These are phyloP conservation scores for Entomyzon cyanotis DNA, from an alignment of 2,113 vertebrate genomes.

Conservation along the genomic window DNA sequence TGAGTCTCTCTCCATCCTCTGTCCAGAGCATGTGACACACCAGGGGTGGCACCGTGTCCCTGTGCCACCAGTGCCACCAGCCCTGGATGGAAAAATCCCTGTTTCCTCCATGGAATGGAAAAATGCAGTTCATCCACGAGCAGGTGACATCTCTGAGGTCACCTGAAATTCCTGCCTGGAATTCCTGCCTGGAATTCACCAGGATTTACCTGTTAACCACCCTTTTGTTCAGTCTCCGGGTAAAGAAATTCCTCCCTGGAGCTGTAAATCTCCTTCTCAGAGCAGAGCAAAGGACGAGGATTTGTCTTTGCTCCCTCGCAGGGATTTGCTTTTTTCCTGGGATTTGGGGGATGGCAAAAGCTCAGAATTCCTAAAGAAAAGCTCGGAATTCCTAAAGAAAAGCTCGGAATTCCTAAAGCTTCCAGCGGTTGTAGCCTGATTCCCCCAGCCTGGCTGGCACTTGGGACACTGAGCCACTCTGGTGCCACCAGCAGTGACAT, in stretches of 20 bases:
- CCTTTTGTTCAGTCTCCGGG: not conserved
- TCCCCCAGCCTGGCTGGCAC: not conserved
- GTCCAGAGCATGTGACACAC: not conserved
- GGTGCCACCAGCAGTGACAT: not conserved
- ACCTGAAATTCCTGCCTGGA: too few species aligned
- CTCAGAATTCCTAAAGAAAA: not conserved
- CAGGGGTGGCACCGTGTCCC: fast-evolving
- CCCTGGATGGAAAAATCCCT: not conserved
- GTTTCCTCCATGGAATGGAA: too few species aligned
- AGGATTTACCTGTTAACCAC: not conserved
- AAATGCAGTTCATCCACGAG: not conserved
- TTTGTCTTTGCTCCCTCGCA: not conserved
- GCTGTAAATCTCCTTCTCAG: not conserved
- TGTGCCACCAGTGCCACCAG: not conserved
- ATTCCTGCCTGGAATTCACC: not conserved
- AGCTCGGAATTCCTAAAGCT: not conserved
- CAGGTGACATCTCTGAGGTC: too few species aligned
- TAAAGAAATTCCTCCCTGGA: not conserved
- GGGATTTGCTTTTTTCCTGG: not conserved
- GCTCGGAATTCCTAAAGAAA: not conserved
- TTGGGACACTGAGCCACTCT: not conserved
- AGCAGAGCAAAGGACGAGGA: not conserved
- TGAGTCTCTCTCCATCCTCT: not conserved
- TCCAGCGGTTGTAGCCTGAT: not conserved
- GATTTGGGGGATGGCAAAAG: not conserved